Evolutionary conservation across 2,113 vertebrate genomes (phyloP).

Genomic region (Aleadryas rufinucha): DNA sequence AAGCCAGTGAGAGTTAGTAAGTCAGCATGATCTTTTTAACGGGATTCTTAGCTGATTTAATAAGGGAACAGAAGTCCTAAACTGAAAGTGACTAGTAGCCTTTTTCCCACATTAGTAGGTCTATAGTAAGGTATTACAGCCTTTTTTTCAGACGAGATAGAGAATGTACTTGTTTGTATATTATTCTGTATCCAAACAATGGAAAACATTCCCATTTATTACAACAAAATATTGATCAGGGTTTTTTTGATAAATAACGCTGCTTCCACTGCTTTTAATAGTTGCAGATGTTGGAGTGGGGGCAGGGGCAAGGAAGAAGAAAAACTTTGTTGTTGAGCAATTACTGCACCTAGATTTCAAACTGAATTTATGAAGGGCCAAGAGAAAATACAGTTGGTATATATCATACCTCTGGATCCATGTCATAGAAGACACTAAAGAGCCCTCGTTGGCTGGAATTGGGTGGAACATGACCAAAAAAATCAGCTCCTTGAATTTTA

Average conservation of each 20-base stretch:
- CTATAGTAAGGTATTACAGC: background rate
- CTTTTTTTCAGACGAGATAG: background rate
- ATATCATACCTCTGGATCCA: constrained; percentile 87
- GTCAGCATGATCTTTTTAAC: background rate
- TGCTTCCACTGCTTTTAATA: background rate
- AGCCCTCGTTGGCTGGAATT: constrained; percentile 86
- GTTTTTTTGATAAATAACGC: background rate
- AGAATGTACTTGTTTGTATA: background rate
- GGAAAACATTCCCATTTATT: background rate
- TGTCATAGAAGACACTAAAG: constrained; percentile 95
- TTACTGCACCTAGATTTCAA: background rate
- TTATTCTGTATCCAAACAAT: background rate
- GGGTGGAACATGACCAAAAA: constrained; percentile 92
- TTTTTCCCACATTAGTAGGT: background rate
- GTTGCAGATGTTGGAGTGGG: background rate
- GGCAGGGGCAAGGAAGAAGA: too few relatives aligned
- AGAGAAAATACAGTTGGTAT: background rate
- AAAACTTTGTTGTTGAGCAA: background rate
- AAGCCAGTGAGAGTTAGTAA: background rate
- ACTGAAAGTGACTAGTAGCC: background rate
- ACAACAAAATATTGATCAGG: background rate
- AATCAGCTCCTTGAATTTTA: constrained; percentile 95
- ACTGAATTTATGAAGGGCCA: background rate
- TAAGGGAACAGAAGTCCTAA: background rate
- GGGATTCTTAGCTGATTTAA: background rate